Percentiles rank a stretch among this genome's conserved stretches.
phyloP scores from a whole-genome alignment of 1,140 invertebrate species.

The Phymorhynchus buccinoides region DNA sequence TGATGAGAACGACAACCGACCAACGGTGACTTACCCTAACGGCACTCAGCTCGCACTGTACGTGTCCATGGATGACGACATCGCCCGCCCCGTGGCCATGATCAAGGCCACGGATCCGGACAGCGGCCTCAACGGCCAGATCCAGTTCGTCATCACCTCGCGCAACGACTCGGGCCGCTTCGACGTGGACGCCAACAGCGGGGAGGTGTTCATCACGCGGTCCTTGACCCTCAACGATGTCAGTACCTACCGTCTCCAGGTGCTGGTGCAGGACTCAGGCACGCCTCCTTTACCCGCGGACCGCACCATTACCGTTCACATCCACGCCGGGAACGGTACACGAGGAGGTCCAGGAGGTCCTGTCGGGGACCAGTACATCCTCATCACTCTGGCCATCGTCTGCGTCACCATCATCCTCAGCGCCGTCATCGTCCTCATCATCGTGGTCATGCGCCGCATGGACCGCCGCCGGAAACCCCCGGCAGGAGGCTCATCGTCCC shows the following conservation, averaged over 20 bases:
- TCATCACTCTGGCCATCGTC: constrained; percentile 59
- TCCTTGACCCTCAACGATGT: constrained; percentile 42
- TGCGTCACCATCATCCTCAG: constrained; percentile 64
- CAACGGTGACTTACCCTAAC: constrained; percentile 72
- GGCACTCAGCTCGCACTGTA: constrained; percentile 31
- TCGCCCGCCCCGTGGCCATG: constrained; percentile 22
- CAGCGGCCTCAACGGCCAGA: constrained; percentile 48
- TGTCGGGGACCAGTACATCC: constrained; percentile 52
- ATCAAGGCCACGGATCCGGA: constrained; percentile 50
- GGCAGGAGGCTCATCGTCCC: constrained; percentile 9
- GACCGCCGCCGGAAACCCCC: constrained; percentile 41
- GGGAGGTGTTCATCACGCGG: constrained; percentile 47
- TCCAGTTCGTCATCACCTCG: constrained; percentile 51
- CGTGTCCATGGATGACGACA: constrained; percentile 36
- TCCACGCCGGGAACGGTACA: constrained; percentile 45
- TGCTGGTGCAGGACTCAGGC: constrained; percentile 53
- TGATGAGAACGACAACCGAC: constrained; percentile 83
- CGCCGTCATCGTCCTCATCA: constrained; percentile 60
- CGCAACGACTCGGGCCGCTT: constrained; percentile 53
- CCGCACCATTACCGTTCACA: constrained; percentile 45
- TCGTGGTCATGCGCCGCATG: constrained; percentile 57
- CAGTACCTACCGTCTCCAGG: constrained; percentile 46
- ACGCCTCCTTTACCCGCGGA: constrained; percentile 40
- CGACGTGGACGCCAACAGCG: constrained; percentile 50
- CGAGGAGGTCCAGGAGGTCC: not conserved